phyloP scores from a whole-genome alignment of 1,140 invertebrate genomes.

The Chymomyza costata region DNA sequence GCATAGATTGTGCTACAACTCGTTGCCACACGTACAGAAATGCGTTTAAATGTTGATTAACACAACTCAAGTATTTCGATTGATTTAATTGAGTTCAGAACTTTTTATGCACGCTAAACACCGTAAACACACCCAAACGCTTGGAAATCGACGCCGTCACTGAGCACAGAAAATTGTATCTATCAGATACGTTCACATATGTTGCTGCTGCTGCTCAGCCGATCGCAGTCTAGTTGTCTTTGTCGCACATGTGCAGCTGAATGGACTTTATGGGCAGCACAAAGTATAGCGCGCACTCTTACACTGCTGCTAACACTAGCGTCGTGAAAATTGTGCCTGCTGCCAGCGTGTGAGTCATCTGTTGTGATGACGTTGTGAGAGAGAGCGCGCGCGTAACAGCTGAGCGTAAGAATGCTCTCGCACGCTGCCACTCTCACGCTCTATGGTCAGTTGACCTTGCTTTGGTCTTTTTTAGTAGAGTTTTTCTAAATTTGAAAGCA shows the following conservation, averaged over 20 bases:
- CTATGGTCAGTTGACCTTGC: constrained; percentile 57
- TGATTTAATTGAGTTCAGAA: neutral
- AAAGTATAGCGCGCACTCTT: constrained; percentile 48
- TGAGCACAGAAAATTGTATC: constrained; percentile 42
- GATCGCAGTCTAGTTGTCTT: constrained; percentile 19
- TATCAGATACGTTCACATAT: neutral
- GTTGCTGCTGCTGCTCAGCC: constrained; percentile 13
- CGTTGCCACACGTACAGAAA: no score
- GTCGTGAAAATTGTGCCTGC: constrained; percentile 21
- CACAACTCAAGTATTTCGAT: no score
- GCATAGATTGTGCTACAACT: no score
- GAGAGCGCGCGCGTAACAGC: neutral
- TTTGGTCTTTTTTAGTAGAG: constrained; percentile 63
- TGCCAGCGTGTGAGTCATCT: constrained; percentile 1
- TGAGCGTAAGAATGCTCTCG: neutral
- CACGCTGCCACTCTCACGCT: constrained; percentile 18
- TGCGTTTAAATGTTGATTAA: no score
- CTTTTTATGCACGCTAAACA: no score
- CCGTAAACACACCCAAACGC: constrained; percentile 71
- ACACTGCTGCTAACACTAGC: constrained; percentile 34
- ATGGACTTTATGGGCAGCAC: no score
- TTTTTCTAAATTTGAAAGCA: constrained; percentile 52
- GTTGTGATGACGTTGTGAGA: no score
- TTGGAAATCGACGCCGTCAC: constrained; percentile 54
- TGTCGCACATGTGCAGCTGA: constrained; percentile 1